Evolutionary conservation across 2,113 vertebrate species (phyloP), one percentile per base, ranked within the genome.

Genomic region (Coptodon rendalli): DNA sequence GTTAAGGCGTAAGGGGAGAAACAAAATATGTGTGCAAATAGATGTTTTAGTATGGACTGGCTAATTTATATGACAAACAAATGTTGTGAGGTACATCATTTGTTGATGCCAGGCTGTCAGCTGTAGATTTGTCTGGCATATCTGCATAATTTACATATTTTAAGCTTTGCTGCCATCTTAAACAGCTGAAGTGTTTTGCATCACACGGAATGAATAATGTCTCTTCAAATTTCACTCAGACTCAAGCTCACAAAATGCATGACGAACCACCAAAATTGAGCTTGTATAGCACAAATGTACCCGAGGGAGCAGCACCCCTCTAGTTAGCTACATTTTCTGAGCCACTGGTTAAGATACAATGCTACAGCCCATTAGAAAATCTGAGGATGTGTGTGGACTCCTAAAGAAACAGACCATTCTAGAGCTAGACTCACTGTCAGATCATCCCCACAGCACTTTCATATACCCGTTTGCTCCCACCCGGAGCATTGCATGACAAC

Each of bases 201-300:
- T 91, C 83, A 86, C 90, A 71, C 54, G 27, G 50, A 89, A 90
- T 92, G 85, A 94, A 92, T 91, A 91, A 91, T 88, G 88, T 83
- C 89, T 80, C 82, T 86, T 94, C 86, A 92, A 82, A 93, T 92
- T 89, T 82, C 90, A 89, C 63, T 91, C 87, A 87, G 81, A 83
- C 87, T 79, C 50, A 84, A 84, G 82, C 89, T 93, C 83, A 90
- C 89, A 90, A 93, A 93, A 92, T 94, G 92, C 90, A 92, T 78
- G 56, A 89, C 66, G 82, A 84, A 88, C 92, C 89, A 89, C 84
- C 81, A 89, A 92, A 93, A 92, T 87, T 88, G 91, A 90, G 89
- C 89, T 92, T 93, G 89, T 90, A 87, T 86, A 86, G 92, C 91
- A 93, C 85, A 95, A 95, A 91, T 63, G 87, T 45, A 86, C 89